phyloP scores from a whole-genome alignment of 2,888 invertebrate species.

The Lordiphosa fenestrarum region DNA sequence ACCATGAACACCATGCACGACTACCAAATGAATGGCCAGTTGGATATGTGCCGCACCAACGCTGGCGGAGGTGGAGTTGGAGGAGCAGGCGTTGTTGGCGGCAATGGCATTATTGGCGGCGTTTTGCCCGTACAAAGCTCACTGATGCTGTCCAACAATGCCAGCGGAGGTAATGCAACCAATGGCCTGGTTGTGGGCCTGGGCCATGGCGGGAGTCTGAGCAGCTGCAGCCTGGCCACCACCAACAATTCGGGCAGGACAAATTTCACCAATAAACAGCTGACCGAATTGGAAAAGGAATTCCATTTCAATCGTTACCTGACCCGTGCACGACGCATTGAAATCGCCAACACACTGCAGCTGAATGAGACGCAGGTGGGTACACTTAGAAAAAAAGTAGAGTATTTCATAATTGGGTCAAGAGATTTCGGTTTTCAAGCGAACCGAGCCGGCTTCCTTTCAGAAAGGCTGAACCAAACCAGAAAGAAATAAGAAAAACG shows the following conservation, averaged over 20 bases:
- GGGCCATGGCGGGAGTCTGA: slow-evolving; percentile 77
- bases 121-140: slow-evolving; percentile 68
- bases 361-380: slow-evolving; percentile 95
- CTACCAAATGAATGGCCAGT: slow-evolving; percentile 80
- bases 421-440: too few species aligned
- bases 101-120: slow-evolving; percentile 38
- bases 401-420: too few species aligned
- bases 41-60: slow-evolving; percentile 77
- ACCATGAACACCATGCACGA: slow-evolving; percentile 80
- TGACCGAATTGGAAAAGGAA: slow-evolving; percentile 99
- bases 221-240: slow-evolving; percentile 72
- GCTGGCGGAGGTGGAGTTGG: slow-evolving; percentile 48
- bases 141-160: slow-evolving; percentile 60
- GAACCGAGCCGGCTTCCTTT: too few species aligned
- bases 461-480: too few species aligned
- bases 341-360: slow-evolving; percentile 97
- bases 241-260: slow-evolving; percentile 94
- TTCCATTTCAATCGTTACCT: slow-evolving; percentile 99
- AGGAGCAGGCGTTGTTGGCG: slow-evolving; percentile 25
- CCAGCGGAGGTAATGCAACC: slow-evolving; percentile 31
- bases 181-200: slow-evolving; percentile 73
- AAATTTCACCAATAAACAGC: slow-evolving; percentile 99
- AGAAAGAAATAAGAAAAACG: too few species aligned
- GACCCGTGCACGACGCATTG: slow-evolving; percentile 96
- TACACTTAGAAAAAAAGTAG: background rate